phyloP scores from a whole-genome alignment of 2,113 vertebrate species.

The Manacus vitellinus region DNA sequence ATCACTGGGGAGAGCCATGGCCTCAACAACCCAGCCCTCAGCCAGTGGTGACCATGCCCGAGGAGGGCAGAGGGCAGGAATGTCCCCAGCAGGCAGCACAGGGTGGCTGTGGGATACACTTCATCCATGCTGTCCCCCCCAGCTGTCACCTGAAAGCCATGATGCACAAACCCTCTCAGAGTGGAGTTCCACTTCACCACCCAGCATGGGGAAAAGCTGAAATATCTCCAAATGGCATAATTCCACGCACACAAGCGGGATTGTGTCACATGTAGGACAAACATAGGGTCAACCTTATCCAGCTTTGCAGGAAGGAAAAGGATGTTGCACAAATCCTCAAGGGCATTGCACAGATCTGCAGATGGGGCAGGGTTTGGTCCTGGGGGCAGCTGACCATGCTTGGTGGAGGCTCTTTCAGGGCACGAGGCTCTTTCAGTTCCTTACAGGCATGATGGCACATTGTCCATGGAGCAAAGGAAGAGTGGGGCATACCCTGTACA shows the following conservation, averaged over 20 bases:
- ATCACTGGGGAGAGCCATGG: not conserved
- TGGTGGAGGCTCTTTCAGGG: not conserved
- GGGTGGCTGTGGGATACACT: not conserved
- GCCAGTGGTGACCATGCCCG: fast-evolving
- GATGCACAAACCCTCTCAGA: not conserved
- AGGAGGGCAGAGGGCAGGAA: not conserved
- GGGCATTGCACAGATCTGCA: not conserved
- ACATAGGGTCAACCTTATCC: fast-evolving
- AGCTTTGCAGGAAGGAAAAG: not conserved
- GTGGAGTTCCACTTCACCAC: not conserved
- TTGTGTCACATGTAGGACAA: not conserved
- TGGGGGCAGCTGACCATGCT: not conserved
- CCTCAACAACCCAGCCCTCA: not conserved
- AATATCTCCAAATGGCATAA: fast-evolving
- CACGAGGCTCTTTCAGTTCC: not conserved
- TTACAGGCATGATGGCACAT: not conserved
- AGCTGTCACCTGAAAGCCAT: not conserved
- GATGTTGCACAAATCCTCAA: not conserved
- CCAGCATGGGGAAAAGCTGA: not conserved
- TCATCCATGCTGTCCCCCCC: fast-evolving
- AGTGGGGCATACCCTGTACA: fast-evolving
- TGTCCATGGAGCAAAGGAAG: not conserved
- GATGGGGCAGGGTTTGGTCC: not conserved
- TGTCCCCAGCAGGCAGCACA: fast-evolving
- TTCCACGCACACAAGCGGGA: not conserved